A percentile compares a stretch with the other conserved stretches of the same genome.
These are phyloP conservation scores for Cavia porcellus DNA, from an alignment of 2,113 vertebrate genomes.

Conservation along the genomic window DNA sequence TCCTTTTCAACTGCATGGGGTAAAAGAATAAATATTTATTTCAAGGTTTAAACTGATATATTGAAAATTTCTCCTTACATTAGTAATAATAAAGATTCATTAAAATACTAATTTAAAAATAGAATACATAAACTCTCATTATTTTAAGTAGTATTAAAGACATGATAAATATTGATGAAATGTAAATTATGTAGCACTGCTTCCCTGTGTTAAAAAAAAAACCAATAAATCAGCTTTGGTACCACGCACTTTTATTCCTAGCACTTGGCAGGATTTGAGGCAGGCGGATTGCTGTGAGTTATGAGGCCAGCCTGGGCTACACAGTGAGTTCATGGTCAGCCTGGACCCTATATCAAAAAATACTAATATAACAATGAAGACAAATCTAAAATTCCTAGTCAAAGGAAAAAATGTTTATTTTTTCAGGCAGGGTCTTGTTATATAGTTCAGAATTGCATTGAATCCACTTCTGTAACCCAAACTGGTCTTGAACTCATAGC, in stretches of 20 bases:
- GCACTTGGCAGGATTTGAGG: not conserved
- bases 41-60: not conserved
- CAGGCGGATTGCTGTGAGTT: not conserved
- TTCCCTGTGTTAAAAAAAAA: constrained; percentile 53
- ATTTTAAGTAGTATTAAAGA: not conserved
- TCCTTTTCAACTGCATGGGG: not conserved
- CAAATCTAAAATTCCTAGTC: too few relatives aligned
- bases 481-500: too few relatives aligned
- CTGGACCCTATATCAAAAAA: not conserved
- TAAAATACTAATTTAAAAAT: not conserved
- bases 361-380: not conserved
- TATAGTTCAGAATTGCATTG: too few relatives aligned
- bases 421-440: not conserved
- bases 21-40: not conserved
- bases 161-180: constrained; percentile 46
- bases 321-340: not conserved
- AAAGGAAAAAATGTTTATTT: too few relatives aligned
- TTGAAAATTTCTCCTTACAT: not conserved
- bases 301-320: not conserved
- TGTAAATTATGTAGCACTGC: not conserved
- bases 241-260: not conserved
- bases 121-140: not conserved
- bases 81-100: not conserved
- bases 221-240: not conserved
- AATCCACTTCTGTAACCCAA: too few relatives aligned